Evolutionary conservation across 2,113 vertebrate species (phyloP), one percentile per base, ranked within the genome.

Genomic region (Chlorodrepanis virens): DNA sequence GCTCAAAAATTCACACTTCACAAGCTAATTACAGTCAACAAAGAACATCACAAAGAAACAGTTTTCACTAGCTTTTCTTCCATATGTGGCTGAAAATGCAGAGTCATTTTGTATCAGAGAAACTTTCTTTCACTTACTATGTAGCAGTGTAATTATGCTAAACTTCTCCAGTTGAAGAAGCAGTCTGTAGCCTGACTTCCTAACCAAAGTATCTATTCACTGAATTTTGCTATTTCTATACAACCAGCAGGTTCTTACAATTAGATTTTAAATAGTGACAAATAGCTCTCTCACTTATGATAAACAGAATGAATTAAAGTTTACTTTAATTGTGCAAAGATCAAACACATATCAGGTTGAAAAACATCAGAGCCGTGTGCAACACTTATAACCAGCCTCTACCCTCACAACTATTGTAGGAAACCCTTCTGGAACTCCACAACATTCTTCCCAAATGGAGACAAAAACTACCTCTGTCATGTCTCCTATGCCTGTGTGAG

Each of bases 401-500:
- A 44, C 10, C 20, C 33, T 14, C 14, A 28, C 12, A 81, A 11
- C 5, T 71, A 59, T 31, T 5, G 37, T 23, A 91, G 56, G 74
- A 93, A 89, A 64, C 4, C 2, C 22, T 33, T 25, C 31, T 29
- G 22, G 40, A 67, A 44, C 5, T 31, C 27, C 24, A 50, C 1
- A 3, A 33, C 29, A 57, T 9, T 1, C 1, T 3, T 75, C 65
- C 28, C 39, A 82, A 83, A 12, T 20, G 10, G 24, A 89, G 31
- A 44, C 11, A 81, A 28, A 47, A 86, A 79, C 28, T 31, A 28
- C 10, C 11, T 59, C 12, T 15, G 6, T 12, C 15, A 3, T 1
- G 2, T 68, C 16, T 64, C 29, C 50, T 15, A 47, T 0, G 2
- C 17, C 52, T 1, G 0, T 6, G 23, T 31, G 21, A 87, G 31